These are phyloP conservation scores for Meganola albula DNA, from an alignment of 2,888 invertebrate genomes.

Conservation along the genomic window DNA sequence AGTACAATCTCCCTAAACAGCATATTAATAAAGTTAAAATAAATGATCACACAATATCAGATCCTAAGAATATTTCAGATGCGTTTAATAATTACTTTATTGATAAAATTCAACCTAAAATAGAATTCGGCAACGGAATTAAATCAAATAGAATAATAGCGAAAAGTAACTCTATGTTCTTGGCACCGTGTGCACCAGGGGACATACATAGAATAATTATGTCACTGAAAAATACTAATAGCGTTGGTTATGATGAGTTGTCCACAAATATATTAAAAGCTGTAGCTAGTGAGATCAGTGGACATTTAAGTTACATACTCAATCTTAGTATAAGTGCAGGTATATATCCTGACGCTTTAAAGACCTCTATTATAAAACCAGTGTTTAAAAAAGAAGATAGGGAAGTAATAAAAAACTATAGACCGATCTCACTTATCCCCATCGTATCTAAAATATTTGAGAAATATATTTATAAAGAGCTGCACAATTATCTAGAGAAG, in stretches of 20 bases:
- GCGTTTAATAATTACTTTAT: slow-evolving; percentile 6
- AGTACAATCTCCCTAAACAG: slow-evolving; percentile 3
- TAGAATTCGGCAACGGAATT: too few relatives aligned
- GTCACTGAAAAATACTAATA: slow-evolving; percentile 1
- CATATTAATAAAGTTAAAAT: neutral
- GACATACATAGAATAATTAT: neutral
- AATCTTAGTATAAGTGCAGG: too few relatives aligned
- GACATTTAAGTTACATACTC: too few relatives aligned
- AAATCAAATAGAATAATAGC: too few relatives aligned
- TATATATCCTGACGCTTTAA: too few relatives aligned
- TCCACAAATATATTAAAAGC: neutral
- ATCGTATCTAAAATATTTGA: too few relatives aligned
- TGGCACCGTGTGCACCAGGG: neutral
- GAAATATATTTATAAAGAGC: too few relatives aligned
- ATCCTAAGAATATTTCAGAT: slow-evolving; percentile 4
- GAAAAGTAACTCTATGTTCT: slow-evolving; percentile 3
- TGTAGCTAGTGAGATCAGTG: neutral
- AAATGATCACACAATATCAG: neutral
- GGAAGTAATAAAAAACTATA: too few relatives aligned
- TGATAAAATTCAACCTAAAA: slow-evolving; percentile 1
- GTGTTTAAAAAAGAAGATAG: too few relatives aligned
- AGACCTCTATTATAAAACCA: too few relatives aligned
- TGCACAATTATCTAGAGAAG: too few relatives aligned
- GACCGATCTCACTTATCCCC: too few relatives aligned
- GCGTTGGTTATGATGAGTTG: slow-evolving; percentile 1